phyloP scores from a whole-genome alignment of 2,113 vertebrate genomes.

The Entelurus aequoreus region DNA sequence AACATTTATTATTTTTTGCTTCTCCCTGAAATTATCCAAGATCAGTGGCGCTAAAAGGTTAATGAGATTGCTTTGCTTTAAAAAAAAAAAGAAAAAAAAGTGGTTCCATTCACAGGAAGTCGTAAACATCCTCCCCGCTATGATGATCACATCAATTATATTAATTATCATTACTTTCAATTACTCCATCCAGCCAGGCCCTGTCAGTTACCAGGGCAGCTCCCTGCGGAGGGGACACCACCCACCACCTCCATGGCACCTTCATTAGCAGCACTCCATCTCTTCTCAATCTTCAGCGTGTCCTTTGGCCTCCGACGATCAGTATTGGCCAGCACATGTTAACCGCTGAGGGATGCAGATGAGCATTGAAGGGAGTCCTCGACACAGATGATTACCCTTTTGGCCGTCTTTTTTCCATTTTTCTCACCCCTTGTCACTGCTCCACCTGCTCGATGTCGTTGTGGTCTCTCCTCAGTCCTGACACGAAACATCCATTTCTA shows the following conservation, averaged over 20 bases:
- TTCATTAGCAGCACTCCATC: constrained; percentile 57
- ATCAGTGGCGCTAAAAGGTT: constrained; percentile 62
- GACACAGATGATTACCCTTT: constrained; percentile 28
- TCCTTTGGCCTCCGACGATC: constrained; percentile 14
- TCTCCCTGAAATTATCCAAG: constrained; percentile 45
- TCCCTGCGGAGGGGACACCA: constrained; percentile 58
- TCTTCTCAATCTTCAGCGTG: constrained; percentile 25
- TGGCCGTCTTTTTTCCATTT: constrained; percentile 9
- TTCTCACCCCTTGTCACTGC: constrained; percentile 20
- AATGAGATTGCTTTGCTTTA: constrained; percentile 56
- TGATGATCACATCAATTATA: constrained; percentile 70
- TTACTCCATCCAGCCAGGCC: constrained; percentile 67
- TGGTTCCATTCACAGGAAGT: constrained; percentile 50
- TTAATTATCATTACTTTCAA: constrained; percentile 79
- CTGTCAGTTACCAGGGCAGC: constrained; percentile 62
- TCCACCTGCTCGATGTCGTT: constrained; percentile 19
- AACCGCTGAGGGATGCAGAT: constrained; percentile 43
- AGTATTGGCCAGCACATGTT: constrained; percentile 32
- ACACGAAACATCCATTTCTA: constrained; percentile 69
- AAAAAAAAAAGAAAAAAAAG: constrained; percentile 42
- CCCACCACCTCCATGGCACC: constrained; percentile 44
- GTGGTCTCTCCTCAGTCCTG: constrained; percentile 35
- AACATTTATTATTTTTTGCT: constrained; percentile 23
- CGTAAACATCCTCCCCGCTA: constrained; percentile 63
- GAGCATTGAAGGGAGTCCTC: constrained; percentile 39